Conservation (phyloP, 2,113 vertebrate species). For the Verasper variegatus region DNA sequence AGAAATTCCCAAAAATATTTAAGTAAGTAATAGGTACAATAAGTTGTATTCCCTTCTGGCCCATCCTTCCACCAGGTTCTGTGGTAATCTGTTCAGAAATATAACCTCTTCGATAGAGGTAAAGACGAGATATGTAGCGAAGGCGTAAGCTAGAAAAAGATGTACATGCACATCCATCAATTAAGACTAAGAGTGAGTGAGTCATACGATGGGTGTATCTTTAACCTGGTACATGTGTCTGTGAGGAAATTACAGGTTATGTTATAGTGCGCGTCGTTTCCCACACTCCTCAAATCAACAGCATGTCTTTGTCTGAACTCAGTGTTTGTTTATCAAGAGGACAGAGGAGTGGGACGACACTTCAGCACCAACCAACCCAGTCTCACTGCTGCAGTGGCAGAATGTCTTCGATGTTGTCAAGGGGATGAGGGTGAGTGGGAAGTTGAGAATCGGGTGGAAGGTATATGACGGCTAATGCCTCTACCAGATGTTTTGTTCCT, state of each 20-base stretch:
- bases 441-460: constrained; percentile 2
- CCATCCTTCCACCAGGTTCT: no score
- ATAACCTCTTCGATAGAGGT: no score
- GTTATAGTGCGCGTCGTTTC: constrained; percentile 11
- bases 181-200: constrained; percentile 26
- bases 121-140: no score
- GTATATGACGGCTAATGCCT: constrained; percentile 2
- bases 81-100: no score
- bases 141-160: no score
- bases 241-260: constrained; percentile 1
- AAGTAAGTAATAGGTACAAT: no score
- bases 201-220: constrained; percentile 52
- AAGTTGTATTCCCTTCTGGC: no score
- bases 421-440: constrained; percentile 35
- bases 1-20: no score
- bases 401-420: constrained; percentile 1
- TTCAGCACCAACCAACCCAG: background rate
- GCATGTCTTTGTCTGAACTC: background rate
- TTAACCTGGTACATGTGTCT: background rate
- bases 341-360: background rate
- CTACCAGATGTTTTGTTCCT: constrained; percentile 46
- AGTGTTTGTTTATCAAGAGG: no score
- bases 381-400: background rate
- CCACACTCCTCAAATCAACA: constrained; percentile 1
- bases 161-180: no score